Evolutionary conservation across 1,140 invertebrate genomes (phyloP).

Genomic region (Leptopilina boulardi): DNA sequence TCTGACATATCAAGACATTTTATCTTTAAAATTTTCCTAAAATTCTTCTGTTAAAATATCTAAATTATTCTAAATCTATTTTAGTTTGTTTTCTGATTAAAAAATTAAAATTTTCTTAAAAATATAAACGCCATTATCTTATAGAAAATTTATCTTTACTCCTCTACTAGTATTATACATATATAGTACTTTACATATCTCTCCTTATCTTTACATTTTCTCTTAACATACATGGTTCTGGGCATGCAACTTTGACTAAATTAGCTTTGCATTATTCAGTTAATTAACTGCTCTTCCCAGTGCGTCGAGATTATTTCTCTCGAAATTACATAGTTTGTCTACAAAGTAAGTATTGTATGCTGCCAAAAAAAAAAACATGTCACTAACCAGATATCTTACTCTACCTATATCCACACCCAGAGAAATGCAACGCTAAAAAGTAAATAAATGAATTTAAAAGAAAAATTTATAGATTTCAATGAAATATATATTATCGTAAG

Average conservation of each 20-base stretch:
- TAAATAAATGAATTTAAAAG: too few species aligned
- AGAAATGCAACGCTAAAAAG: neutral
- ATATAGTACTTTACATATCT: neutral
- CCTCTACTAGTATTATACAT: too few species aligned
- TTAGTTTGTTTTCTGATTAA: too few species aligned
- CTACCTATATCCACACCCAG: neutral
- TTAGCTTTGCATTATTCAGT: slow-evolving; percentile 73
- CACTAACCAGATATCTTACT: neutral
- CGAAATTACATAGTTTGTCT: slow-evolving; percentile 62
- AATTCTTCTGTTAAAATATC: too few species aligned
- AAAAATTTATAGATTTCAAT: too few species aligned
- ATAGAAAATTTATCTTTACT: too few species aligned
- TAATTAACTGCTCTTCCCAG: slow-evolving; percentile 66
- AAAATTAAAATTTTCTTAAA: too few species aligned
- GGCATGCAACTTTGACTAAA: slow-evolving; percentile 73
- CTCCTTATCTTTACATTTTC: slow-evolving; percentile 16
- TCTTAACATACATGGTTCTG: slow-evolving; percentile 59
- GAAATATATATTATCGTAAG: too few species aligned
- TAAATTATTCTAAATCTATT: too few species aligned
- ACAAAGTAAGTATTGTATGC: slow-evolving; percentile 25
- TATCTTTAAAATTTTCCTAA: too few species aligned
- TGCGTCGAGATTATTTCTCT: slow-evolving; percentile 58
- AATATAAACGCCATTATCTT: too few species aligned
- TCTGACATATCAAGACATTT: too few species aligned
- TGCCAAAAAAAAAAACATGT: neutral